Base-by-base conservation (phyloP, 2,113 vertebrate species). In the Melanerpes formicivorus region DNA sequence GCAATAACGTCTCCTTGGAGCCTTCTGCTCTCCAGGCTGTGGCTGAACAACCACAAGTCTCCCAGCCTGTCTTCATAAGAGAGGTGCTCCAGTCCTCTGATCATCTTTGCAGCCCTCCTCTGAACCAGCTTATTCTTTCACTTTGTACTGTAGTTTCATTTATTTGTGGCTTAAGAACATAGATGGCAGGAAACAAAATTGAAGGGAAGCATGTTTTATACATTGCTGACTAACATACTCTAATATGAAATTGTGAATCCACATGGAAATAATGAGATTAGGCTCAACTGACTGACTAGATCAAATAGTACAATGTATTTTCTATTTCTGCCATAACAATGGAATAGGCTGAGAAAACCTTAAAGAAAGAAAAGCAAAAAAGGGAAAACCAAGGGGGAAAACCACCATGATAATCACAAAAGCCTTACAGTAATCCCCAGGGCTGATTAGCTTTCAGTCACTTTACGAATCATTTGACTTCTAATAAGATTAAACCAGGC, bases 401-500 rank as follows among this genome's bases (percentile, higher is more conserved):
- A 40, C 40, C 10, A 48, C 12, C 32, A 52, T 11, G 27, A 74
- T 93, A 93, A 91, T 82, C 56, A 89, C 23, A n/a, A 81, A 93
- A 93, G 32, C 32, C 37, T 83, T 46, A 67, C 42, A 83, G 44
- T 79, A 95, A 93, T 94, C 87, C 75, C 55, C 56, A 60, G 25
- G 80, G 70, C 72, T 95, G 75, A 96, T 93, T 94, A 95, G 56
- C 63, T 89, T 93, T 94, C 92, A 86, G 69, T 79, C 83, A 58
- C 78, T 95, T 95, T 95, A 62, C 0, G 0, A 87, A 85, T 77
- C 80, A 83, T 94, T 97, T 95, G 77, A 91, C 78, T 87, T 74
- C 87, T 91, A 94, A 86, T 92, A 80, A 95, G 84, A 93, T 95
- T 95, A 95, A 94, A 58, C 74, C 48, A 78, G 50, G 32, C 13